These are phyloP conservation scores for Pan paniscus DNA, from an alignment of 2,113 vertebrate genomes.

Conservation along the genomic window DNA sequence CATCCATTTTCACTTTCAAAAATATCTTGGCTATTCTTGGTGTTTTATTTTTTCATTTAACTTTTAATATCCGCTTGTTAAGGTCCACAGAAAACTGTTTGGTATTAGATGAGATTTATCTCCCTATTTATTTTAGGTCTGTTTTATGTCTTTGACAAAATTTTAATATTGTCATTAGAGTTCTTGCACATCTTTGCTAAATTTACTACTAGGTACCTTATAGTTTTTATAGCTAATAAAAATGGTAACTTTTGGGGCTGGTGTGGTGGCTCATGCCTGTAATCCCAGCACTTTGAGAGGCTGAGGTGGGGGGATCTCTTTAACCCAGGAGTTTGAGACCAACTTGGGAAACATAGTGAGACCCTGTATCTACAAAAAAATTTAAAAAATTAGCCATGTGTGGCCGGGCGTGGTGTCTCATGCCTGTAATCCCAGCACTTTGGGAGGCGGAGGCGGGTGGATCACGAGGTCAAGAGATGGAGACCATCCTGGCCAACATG, in stretches of 20 bases:
- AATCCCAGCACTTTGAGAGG: too few species aligned
- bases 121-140: neutral
- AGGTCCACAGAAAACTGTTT: neutral
- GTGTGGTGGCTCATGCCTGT: too few species aligned
- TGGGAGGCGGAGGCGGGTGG: too few species aligned
- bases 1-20: neutral
- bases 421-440: too few species aligned
- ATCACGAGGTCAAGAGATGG: too few species aligned
- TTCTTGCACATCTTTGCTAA: neutral
- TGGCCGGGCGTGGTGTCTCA: too few species aligned
- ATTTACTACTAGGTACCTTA: neutral
- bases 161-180: neutral
- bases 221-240: neutral
- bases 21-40: neutral
- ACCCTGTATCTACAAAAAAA: too few species aligned
- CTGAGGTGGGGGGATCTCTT: too few species aligned
- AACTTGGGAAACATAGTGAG: too few species aligned
- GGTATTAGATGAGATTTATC: neutral
- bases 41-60: conserved; percentile 21
- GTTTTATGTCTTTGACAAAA: neutral
- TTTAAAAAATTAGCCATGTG: too few species aligned
- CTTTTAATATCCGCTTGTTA: neutral
- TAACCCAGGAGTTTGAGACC: too few species aligned
- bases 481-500: too few species aligned
- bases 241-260: neutral